phyloP scores from a whole-genome alignment of 2,797 vertebrate genomes.

The Tangara arthus region DNA sequence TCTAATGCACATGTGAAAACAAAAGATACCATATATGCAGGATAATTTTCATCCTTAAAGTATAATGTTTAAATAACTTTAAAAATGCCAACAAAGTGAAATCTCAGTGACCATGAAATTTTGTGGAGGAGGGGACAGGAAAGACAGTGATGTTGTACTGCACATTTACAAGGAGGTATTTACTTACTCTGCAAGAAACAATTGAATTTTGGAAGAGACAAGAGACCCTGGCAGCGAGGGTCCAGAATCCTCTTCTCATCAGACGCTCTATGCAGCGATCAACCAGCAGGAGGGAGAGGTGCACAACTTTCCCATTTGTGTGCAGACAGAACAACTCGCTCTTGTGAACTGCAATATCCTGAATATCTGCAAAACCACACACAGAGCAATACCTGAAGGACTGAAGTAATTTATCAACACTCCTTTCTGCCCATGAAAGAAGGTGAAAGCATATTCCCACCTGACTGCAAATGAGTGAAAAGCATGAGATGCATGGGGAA shows the following conservation, averaged over 20 bases:
- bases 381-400: background rate
- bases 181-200: slow-evolving; percentile 83
- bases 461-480: background rate
- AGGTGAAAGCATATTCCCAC: background rate
- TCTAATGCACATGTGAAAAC: background rate
- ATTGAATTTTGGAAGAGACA: slow-evolving; percentile 90
- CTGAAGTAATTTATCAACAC: background rate
- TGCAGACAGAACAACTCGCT: slow-evolving; percentile 94
- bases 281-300: slow-evolving; percentile 84
- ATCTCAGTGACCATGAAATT: background rate
- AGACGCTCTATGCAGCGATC: slow-evolving; percentile 92
- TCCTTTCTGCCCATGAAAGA: background rate
- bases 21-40: background rate
- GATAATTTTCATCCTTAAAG: background rate
- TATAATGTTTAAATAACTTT: background rate
- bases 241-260: slow-evolving; percentile 87
- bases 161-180: background rate
- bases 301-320: slow-evolving; percentile 84
- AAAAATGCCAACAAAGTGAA: background rate
- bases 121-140: background rate
- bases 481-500: background rate
- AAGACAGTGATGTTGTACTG: background rate
- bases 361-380: slow-evolving; percentile 80
- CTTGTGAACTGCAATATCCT: slow-evolving; percentile 86
- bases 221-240: slow-evolving; percentile 82